Evolutionary conservation across 2,113 vertebrate genomes (phyloP).

Genomic region (Alaudala cheleensis): DNA sequence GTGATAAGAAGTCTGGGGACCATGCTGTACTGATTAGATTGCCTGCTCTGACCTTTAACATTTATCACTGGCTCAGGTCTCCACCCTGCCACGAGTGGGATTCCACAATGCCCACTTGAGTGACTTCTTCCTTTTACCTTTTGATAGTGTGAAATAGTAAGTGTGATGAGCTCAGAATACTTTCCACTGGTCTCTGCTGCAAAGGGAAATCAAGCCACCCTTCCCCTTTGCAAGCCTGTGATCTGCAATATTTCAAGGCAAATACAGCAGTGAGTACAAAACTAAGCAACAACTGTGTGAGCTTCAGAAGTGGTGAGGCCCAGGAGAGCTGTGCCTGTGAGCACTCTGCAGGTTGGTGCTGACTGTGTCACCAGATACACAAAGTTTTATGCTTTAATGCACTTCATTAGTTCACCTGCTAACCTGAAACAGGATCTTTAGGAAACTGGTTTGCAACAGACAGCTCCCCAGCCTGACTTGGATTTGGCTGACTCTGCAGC

Average conservation of each 20-base stretch:
- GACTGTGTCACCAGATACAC: not conserved
- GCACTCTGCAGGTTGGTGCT: not conserved
- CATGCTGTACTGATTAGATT: not conserved
- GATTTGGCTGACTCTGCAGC: accelerated
- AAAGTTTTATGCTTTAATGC: not conserved
- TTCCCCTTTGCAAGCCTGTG: not conserved
- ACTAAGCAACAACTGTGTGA: not conserved
- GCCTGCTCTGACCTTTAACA: not conserved
- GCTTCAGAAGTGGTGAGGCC: not conserved
- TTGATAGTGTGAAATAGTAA: constrained; percentile 1
- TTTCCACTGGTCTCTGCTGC: not conserved
- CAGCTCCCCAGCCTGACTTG: not conserved
- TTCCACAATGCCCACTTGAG: constrained; percentile 15
- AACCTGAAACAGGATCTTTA: not conserved
- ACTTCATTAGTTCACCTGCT: not conserved
- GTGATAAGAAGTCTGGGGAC: not conserved
- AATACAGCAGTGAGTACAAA: not conserved
- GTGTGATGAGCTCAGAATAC: constrained; percentile 12
- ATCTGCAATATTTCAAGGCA: not conserved
- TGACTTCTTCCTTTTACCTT: constrained; percentile 34
- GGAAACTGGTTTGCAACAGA: not conserved
- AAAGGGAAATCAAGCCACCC: not conserved
- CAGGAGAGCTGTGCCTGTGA: not conserved
- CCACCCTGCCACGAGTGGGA: constrained; percentile 1
- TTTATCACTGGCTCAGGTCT: not conserved